Conservation (phyloP, 2,888 invertebrate species). For the Willowsia nigromaculata region DNA sequence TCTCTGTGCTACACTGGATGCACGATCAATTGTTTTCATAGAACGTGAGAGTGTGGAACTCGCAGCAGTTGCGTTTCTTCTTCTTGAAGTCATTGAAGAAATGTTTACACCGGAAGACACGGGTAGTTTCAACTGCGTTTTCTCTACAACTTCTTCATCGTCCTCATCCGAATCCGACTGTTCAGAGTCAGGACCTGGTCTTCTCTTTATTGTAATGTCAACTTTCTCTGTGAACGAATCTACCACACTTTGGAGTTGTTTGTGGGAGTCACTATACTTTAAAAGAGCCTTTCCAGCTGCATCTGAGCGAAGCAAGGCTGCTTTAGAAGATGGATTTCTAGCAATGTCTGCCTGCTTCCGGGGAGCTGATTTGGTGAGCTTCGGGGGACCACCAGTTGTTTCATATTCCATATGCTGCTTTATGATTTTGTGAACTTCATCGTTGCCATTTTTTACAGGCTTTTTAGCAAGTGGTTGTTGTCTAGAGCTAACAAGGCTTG, state of each 20-base stretch:
- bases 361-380: background rate
- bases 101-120: background rate
- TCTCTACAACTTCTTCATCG: background rate
- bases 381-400: slow-evolving; percentile 31
- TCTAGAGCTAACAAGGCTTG: background rate
- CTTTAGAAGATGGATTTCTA: background rate
- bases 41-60: slow-evolving; percentile 52
- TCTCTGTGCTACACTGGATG: slow-evolving; percentile 66
- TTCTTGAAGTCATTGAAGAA: background rate
- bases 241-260: slow-evolving; percentile 41
- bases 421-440: slow-evolving; percentile 44
- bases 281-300: slow-evolving; percentile 33
- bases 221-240: slow-evolving; percentile 32
- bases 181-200: background rate
- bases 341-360: background rate
- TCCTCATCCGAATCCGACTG: background rate
- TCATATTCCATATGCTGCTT: slow-evolving; percentile 54
- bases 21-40: slow-evolving; percentile 67
- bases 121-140: background rate
- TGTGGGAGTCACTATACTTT: slow-evolving; percentile 53
- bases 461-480: background rate
- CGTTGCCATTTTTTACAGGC: background rate
- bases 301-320: slow-evolving; percentile 1
- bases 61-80: background rate
- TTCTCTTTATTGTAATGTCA: background rate